Evolutionary conservation across 2,888 invertebrate genomes (phyloP), one percentile per base, ranked within the genome.

Genomic region (Matsumyia berberina): DNA sequence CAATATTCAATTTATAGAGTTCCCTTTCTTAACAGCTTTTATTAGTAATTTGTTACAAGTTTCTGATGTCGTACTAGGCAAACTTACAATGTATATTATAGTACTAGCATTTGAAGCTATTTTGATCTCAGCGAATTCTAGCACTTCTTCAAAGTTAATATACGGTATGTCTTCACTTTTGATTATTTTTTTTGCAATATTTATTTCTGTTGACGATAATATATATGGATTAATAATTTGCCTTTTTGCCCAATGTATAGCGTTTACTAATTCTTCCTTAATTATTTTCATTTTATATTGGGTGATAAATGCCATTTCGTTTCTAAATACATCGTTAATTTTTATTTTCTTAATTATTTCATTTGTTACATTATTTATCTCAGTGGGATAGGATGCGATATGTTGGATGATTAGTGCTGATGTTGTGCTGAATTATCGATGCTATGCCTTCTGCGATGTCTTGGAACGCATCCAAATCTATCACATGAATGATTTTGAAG

Each of bases 211-310:
- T 35, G 60, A 67, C 12, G 51, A 66, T 8, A 79, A 17, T 9
- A 85, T 74, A 9, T 74, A 29, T 0, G 64, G 64, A 35, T 53
- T 78, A 19, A 78, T 42, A 19, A 82, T 66, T 17, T 55, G 55
- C 37, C n/a, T 2, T 62, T 49, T 73, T 2, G 80, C 67, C 33
- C 58, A 46, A 49, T 80, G 51, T 9, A 69, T 72, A 4, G 53
- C 72, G n/a, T n/a, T n/a, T n/a, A n/a, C n/a, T n/a, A 82, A 39
- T 35, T 80, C 72, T 46, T 81, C 80, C 29, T 80, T 76, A 5
- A 86, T 31, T 19, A 87, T n/a, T 60, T 66, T 74, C 15, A 80
- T 62, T 66, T 83, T 83, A 35, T 77, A 62, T 62, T 80, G 58
- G 7, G 66, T 58, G 35, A 39, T 67, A 8, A 69, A 42, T 15